Base-by-base conservation (phyloP, 2,113 vertebrate genomes). In the Xiphophorus maculatus region DNA sequence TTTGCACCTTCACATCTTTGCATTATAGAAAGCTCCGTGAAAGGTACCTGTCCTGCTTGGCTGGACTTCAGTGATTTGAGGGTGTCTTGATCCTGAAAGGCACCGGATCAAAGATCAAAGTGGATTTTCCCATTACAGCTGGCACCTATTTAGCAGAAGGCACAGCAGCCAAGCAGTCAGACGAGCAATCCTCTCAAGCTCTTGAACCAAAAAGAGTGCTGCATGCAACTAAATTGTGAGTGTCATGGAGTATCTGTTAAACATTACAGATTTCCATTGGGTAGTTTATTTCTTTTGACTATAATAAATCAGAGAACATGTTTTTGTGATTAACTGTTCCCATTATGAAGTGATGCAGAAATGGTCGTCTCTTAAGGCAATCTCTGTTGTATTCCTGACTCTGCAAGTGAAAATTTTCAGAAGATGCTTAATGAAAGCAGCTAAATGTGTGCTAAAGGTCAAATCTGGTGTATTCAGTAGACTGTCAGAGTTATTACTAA, bases 41-140 rank as follows among this genome's bases (percentile, higher is more conserved):
- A 33, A 25, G 4, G 22, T 37, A 14, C 15, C 22, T 37, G 65
- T 66, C 12, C 35, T 15, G 35, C 40, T 66, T n/a, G 3, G 63
- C 63, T 42, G 25, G 51, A 17, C 13, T 66, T n/a, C 35, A 13
- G n/a, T 66, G 65, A 42, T 66, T 66, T 42, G 65, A 37, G 14
- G 5, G 25, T 27, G 25, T 12, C 35, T 42, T 66, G 65, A 66
- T 40, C 65, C 25, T 66, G 65, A 66, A 42, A 66, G 65, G 25
- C 65, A 40, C 35, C 25, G 19, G 35, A 66, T 27, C 65, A 66
- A 42, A 37, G 65, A 66, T 66, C 65, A 66, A 66, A 66, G 65
- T 40, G 35, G 35, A 30, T 63, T 63, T 66, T 42, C 19, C n/a
- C 37, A 27, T 42, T 66, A 27, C 22, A 27, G 65, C n/a, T 66